A percentile compares a stretch with the other conserved stretches of the same genome.
phyloP scores from a whole-genome alignment of 2,888 invertebrate species.

The Branchinecta sandiegonensis region DNA sequence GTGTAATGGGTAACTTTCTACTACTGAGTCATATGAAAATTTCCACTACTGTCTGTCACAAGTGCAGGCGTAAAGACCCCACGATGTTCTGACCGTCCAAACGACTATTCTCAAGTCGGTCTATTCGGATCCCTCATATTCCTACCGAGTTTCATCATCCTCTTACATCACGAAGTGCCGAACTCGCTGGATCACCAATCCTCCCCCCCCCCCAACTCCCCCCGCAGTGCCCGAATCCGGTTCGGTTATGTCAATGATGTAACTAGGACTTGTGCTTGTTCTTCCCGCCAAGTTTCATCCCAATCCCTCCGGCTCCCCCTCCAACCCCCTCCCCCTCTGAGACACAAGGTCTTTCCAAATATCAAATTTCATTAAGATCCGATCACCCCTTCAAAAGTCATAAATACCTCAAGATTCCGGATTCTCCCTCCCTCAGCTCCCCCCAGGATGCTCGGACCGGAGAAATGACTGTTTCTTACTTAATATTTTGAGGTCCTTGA shows the following conservation, averaged over 20 bases:
- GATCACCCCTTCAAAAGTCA: background rate
- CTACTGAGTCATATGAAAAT: no score
- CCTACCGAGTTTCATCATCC: no score
- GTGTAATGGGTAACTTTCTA: no score
- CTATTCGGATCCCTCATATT: no score
- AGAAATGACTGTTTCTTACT: no score
- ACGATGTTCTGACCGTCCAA: no score
- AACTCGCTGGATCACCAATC: no score
- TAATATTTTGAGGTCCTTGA: no score
- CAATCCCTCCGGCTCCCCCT: background rate
- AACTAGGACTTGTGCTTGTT: background rate
- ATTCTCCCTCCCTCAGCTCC: background rate
- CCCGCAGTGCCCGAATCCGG: background rate
- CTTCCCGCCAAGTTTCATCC: background rate
- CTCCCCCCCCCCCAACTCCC: background rate
- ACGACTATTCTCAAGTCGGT: no score
- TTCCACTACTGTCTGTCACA: no score
- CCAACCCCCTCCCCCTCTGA: constrained; percentile 8
- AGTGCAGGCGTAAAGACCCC: no score
- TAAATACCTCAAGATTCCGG: background rate
- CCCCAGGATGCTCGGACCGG: background rate
- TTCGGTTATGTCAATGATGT: background rate
- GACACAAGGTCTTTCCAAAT: background rate
- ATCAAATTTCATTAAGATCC: constrained; percentile 4
- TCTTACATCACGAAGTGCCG: no score